Percentiles rank a stretch among this genome's conserved stretches.
These are phyloP conservation scores for Acanthosepion pharaonis DNA, from an alignment of 2,888 invertebrate species.

Conservation along the genomic window DNA sequence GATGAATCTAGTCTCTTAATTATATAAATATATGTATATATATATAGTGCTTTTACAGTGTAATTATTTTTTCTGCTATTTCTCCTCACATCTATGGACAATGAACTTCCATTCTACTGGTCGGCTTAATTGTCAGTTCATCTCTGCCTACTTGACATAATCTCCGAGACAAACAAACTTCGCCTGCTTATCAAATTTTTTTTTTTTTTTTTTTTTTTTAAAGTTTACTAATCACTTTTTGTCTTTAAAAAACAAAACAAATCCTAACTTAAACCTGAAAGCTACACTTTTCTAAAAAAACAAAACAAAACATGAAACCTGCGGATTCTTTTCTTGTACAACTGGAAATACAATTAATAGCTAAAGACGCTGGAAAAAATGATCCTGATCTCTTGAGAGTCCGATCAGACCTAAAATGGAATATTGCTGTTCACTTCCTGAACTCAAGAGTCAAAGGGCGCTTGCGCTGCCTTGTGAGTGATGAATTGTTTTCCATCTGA, in stretches of 20 bases:
- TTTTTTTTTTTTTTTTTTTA: too few species aligned
- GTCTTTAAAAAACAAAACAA: too few species aligned
- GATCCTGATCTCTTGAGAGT: too few species aligned
- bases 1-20: neutral
- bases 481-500: too few species aligned
- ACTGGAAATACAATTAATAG: neutral
- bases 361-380: too few species aligned
- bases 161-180: neutral
- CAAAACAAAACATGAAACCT: neutral
- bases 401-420: too few species aligned
- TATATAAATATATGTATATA: neutral
- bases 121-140: neutral
- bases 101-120: neutral
- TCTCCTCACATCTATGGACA: neutral
- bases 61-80: neutral
- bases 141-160: neutral
- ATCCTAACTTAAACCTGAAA: neutral
- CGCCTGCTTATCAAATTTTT: neutral
- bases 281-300: too few species aligned
- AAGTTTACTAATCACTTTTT: too few species aligned
- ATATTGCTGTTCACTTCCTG: too few species aligned
- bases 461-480: too few species aligned
- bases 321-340: neutral
- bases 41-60: neutral
- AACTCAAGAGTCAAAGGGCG: too few species aligned